phyloP scores from a whole-genome alignment of 2,797 vertebrate species.

The Percopsis omiscomaycus region DNA sequence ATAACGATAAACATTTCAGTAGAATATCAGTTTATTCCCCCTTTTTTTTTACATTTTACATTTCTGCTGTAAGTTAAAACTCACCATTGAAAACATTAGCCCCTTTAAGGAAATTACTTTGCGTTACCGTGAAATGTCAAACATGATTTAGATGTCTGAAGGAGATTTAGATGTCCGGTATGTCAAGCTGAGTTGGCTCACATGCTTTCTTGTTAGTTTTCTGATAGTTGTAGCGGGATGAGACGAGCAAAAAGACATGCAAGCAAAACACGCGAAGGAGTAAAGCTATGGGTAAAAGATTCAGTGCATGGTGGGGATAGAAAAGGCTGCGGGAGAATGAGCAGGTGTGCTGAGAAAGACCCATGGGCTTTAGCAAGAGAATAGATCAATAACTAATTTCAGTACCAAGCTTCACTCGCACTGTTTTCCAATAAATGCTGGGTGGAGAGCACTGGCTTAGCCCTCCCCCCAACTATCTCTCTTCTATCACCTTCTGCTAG shows the following conservation, averaged over 20 bases:
- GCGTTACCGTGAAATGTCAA: too few relatives aligned
- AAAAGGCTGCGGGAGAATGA: constrained; percentile 69
- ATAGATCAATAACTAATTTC: constrained; percentile 83
- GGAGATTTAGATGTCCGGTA: not conserved
- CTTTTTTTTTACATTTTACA: too few relatives aligned
- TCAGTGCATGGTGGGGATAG: constrained; percentile 52
- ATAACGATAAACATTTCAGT: constrained; percentile 1
- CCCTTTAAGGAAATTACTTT: too few relatives aligned
- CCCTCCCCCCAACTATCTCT: constrained; percentile 69
- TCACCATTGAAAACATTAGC: too few relatives aligned
- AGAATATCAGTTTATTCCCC: not conserved
- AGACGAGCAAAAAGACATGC: constrained; percentile 25
- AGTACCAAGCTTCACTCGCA: constrained; percentile 75
- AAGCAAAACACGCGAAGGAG: constrained; percentile 22
- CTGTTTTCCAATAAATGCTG: constrained; percentile 81
- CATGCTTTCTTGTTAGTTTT: not conserved
- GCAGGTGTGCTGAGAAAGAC: constrained; percentile 76
- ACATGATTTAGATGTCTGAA: not conserved
- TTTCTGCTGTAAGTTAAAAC: too few relatives aligned
- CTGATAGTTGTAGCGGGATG: not conserved
- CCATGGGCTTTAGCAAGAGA: constrained; percentile 74
- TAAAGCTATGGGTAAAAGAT: constrained; percentile 35
- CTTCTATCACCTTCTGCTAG: constrained; percentile 64
- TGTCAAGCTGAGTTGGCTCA: not conserved
- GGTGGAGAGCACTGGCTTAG: constrained; percentile 70